A percentile compares a stretch with the other conserved stretches of the same genome.
Conservation (phyloP, 2,888 invertebrate species). For the Thera britannica region DNA sequence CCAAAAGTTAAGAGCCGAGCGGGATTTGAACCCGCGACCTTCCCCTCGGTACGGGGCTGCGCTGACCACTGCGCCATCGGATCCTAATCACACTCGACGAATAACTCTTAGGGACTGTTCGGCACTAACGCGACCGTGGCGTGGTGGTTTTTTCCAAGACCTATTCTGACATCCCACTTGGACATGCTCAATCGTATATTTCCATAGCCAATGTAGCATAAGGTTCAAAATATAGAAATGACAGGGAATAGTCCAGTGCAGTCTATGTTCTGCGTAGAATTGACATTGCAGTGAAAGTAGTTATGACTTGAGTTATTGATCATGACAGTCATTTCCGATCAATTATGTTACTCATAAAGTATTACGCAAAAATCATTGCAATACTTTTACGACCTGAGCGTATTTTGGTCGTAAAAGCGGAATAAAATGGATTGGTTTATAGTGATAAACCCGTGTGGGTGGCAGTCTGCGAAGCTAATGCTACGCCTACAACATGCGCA, state of each 20-base stretch:
- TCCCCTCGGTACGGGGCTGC: too few relatives aligned
- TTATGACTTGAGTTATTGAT: not conserved
- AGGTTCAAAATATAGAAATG: not conserved
- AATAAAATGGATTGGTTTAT: conserved; percentile 38
- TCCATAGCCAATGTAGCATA: conserved; percentile 15
- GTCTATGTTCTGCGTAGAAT: not conserved
- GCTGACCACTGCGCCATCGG: too few relatives aligned
- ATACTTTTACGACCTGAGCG: conserved; percentile 12
- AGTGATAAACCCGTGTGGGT: conserved; percentile 50
- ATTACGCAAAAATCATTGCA: conserved; percentile 17
- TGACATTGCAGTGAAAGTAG: not conserved
- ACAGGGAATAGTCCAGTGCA: not conserved
- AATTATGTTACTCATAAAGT: conserved; percentile 7
- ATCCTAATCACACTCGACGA: too few relatives aligned
- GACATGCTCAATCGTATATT: conserved; percentile 28
- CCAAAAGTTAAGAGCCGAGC: too few relatives aligned
- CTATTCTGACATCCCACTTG: conserved; percentile 60
- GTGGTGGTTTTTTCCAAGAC: too few relatives aligned
- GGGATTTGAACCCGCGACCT: too few relatives aligned
- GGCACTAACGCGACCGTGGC: too few relatives aligned
- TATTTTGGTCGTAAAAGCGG: conserved; percentile 33
- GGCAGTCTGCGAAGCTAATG: conserved; percentile 45
- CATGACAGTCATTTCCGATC: conserved; percentile 5
- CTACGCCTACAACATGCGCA: conserved; percentile 48
- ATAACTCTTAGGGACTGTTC: too few relatives aligned